These are phyloP conservation scores for Flabesymbios commensalis DNA, from an alignment of 2,888 invertebrate species.

Conservation along the genomic window DNA sequence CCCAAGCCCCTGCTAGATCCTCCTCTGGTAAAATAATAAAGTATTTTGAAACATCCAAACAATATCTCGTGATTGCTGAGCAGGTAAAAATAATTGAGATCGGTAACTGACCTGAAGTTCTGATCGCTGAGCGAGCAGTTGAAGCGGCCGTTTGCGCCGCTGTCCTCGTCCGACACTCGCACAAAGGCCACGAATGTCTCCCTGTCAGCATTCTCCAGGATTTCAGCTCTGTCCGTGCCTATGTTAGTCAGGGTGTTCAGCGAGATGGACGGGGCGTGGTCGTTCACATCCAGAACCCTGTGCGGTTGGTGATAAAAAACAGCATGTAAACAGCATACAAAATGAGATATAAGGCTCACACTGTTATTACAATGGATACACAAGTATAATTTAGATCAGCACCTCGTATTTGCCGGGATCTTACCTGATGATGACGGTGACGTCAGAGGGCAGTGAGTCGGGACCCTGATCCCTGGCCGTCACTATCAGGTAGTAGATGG, in stretches of 20 bases:
- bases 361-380: too few relatives aligned
- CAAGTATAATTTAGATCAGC: too few relatives aligned
- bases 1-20: too few relatives aligned
- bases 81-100: too few relatives aligned
- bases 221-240: conserved; percentile 14
- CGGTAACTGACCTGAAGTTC: too few relatives aligned
- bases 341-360: too few relatives aligned
- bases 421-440: conserved; percentile 25
- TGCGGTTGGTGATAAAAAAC: too few relatives aligned
- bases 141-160: conserved; percentile 26
- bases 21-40: too few relatives aligned
- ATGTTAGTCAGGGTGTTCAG: conserved; percentile 29
- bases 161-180: conserved; percentile 27
- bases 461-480: conserved; percentile 30
- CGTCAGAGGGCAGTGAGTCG: conserved; percentile 28
- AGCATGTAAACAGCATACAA: too few relatives aligned
- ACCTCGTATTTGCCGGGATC: too few relatives aligned
- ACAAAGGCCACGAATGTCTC: conserved; percentile 32
- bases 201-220: conserved; percentile 20
- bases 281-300: conserved; percentile 32
- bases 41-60: too few relatives aligned
- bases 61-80: too few relatives aligned
- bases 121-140: conserved; percentile 20
- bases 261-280: conserved; percentile 29
- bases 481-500: conserved; percentile 26